Conservation (phyloP, 2,113 vertebrate species). For the Seriola rivoliana region DNA sequence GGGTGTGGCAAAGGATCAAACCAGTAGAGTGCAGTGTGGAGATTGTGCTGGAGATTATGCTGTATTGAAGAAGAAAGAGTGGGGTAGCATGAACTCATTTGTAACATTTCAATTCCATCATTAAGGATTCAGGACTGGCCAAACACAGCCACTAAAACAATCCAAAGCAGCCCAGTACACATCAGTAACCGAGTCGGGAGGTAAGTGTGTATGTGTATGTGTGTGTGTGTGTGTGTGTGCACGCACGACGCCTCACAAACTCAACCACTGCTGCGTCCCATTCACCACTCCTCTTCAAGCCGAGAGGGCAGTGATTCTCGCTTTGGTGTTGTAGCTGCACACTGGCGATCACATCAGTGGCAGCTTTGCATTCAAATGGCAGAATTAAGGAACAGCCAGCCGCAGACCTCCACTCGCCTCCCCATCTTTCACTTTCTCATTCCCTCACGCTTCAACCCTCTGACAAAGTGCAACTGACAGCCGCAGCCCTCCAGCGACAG, state of each 20-base stretch:
- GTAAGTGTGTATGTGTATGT: neutral
- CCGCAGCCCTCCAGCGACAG: slow-evolving; percentile 43
- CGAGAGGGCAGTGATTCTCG: slow-evolving; percentile 39
- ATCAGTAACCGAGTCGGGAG: neutral
- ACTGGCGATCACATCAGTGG: slow-evolving; percentile 62
- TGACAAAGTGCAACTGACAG: slow-evolving; percentile 59
- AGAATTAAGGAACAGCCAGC: slow-evolving; percentile 56
- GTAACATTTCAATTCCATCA: slow-evolving; percentile 5
- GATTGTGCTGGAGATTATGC: neutral
- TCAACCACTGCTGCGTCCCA: neutral
- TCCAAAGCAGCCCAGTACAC: neutral
- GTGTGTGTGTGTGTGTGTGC: too few relatives aligned
- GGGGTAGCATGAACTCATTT: neutral
- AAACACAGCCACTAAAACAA: slow-evolving; percentile 15
- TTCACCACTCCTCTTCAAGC: slow-evolving; percentile 11
- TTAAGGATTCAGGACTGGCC: neutral
- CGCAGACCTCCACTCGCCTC: slow-evolving; percentile 21
- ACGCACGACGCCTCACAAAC: slow-evolving; percentile 1
- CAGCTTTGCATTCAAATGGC: slow-evolving; percentile 69
- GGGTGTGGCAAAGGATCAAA: neutral
- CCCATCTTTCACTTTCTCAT: slow-evolving; percentile 63
- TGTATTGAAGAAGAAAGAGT: neutral
- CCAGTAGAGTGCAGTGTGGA: slow-evolving; percentile 39
- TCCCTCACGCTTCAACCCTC: slow-evolving; percentile 15
- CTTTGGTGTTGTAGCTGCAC: slow-evolving; percentile 30